These are phyloP conservation scores for Eublepharis macularius DNA, from an alignment of 2,113 vertebrate species.

Conservation along the genomic window DNA sequence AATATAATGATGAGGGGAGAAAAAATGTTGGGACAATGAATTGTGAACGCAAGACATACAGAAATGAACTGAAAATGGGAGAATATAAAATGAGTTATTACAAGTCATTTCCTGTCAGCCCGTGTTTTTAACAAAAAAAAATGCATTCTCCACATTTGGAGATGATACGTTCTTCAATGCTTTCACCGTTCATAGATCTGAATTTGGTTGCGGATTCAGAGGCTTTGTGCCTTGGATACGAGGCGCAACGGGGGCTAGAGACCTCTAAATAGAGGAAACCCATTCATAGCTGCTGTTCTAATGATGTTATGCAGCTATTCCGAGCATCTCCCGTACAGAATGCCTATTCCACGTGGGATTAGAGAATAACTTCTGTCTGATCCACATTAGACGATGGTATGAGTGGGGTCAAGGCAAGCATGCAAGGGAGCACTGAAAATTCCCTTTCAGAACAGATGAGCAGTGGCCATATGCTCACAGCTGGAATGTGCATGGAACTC, in stretches of 20 bases:
- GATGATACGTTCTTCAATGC: neutral
- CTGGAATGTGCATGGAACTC: constrained; percentile 58
- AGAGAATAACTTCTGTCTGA: constrained; percentile 45
- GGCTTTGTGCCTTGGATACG: neutral
- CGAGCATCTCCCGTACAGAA: constrained; percentile 52
- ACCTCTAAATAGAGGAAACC: neutral
- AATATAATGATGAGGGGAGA: neutral
- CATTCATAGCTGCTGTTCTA: constrained; percentile 3
- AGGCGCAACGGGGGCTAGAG: neutral
- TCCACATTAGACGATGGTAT: constrained; percentile 42
- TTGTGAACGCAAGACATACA: neutral
- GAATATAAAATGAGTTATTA: neutral
- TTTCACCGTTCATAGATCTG: neutral
- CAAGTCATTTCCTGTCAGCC: neutral
- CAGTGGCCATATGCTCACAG: constrained; percentile 54
- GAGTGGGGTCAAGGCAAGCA: constrained; percentile 64
- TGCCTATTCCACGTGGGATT: constrained; percentile 29
- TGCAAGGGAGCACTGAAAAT: constrained; percentile 52
- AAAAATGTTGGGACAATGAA: neutral
- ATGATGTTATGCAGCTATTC: constrained; percentile 44
- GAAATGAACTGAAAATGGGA: neutral
- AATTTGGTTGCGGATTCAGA: neutral
- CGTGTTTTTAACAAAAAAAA: neutral
- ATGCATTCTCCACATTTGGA: neutral
- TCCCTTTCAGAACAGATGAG: constrained; percentile 54